Percentiles rank a stretch among this genome's conserved stretches.
Evolutionary conservation across 2,888 invertebrate genomes (phyloP).

Genomic region (Agrilus mali): DNA sequence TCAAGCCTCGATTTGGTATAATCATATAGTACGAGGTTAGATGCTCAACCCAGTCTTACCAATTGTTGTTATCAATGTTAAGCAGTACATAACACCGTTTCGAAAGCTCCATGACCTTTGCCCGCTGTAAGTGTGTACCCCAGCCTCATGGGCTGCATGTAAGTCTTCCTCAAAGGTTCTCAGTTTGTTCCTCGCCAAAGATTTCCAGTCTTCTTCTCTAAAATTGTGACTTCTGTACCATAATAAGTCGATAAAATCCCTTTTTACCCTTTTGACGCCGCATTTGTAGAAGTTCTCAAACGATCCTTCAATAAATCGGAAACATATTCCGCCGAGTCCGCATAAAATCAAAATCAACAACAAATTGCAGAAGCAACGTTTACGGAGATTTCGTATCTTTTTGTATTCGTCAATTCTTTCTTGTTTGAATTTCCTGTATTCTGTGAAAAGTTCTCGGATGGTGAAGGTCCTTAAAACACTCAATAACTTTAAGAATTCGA

Average conservation of each 20-base stretch:
- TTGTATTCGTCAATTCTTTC: slow-evolving; percentile 44
- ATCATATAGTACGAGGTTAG: neutral
- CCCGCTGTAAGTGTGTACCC: slow-evolving; percentile 72
- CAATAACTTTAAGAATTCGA: slow-evolving; percentile 20
- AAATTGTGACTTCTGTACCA: slow-evolving; percentile 73
- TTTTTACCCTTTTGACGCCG: slow-evolving; percentile 72
- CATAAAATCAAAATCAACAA: slow-evolving; percentile 59
- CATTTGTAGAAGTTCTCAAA: slow-evolving; percentile 81
- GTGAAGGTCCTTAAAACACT: slow-evolving; percentile 29
- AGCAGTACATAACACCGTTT: slow-evolving; percentile 74
- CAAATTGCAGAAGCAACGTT: slow-evolving; percentile 55
- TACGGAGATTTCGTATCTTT: slow-evolving; percentile 43
- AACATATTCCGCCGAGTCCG: slow-evolving; percentile 68
- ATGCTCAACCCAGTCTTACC: slow-evolving; percentile 48
- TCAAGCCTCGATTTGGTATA: neutral
- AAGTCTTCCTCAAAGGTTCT: slow-evolving; percentile 78
- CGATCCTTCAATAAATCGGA: slow-evolving; percentile 71
- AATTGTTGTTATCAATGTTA: slow-evolving; percentile 80
- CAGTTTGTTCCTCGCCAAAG: slow-evolving; percentile 65
- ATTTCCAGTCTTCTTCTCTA: slow-evolving; percentile 83
- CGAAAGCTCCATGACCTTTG: slow-evolving; percentile 79
- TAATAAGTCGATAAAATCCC: slow-evolving; percentile 72
- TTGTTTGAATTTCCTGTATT: slow-evolving; percentile 46
- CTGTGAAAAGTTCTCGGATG: slow-evolving; percentile 31
- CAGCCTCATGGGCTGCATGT: slow-evolving; percentile 71